Percentiles rank a stretch among this genome's conserved stretches.
phyloP scores from a whole-genome alignment of 2,888 invertebrate genomes.

The Tribolium freemani region DNA sequence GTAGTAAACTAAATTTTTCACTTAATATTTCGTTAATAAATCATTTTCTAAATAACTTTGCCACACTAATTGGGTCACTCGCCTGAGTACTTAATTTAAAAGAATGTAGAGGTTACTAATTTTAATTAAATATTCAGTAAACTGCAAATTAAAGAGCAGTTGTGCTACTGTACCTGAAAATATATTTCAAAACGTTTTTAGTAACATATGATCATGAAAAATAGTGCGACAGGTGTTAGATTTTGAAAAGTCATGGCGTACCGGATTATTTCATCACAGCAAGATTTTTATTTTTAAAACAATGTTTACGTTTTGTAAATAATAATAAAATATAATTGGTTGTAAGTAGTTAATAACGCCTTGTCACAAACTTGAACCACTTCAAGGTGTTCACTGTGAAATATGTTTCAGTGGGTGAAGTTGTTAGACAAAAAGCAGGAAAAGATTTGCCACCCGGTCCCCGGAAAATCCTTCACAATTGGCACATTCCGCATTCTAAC shows the following conservation, averaged over 20 bases:
- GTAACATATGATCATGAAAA: not conserved
- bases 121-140: not conserved
- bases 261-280: not conserved
- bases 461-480: not conserved
- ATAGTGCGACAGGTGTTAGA: not conserved
- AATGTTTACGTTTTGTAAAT: not conserved
- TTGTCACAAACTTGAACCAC: not conserved
- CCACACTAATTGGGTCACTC: not conserved
- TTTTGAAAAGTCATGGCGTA: not conserved
- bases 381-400: not conserved
- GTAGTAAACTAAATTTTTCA: no score
- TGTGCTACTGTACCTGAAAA: not conserved
- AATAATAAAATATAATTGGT: no score
- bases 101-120: not conserved
- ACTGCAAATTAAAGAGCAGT: not conserved
- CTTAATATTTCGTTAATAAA: no score
- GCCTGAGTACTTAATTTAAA: not conserved
- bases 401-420: not conserved
- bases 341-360: no score
- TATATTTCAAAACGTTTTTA: not conserved
- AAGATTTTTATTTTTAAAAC: not conserved
- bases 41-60: not conserved
- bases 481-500: not conserved
- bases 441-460: not conserved
- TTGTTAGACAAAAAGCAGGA: not conserved